These are phyloP conservation scores for Liparis tanakae DNA, from an alignment of 2,797 vertebrate species.

Conservation along the genomic window DNA sequence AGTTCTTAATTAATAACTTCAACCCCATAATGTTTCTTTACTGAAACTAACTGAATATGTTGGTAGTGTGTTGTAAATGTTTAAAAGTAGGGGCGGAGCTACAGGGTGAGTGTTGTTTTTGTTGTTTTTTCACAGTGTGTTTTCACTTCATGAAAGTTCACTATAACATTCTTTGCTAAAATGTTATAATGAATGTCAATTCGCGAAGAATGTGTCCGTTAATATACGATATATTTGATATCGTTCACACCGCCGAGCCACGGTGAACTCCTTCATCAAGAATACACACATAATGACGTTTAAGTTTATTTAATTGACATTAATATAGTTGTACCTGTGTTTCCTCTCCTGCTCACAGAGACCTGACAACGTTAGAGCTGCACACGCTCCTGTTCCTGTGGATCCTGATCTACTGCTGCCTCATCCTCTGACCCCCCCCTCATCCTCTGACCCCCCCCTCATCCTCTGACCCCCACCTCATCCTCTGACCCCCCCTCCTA, in stretches of 20 bases:
- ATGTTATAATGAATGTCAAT: not conserved
- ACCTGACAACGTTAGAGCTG: constrained; percentile 60
- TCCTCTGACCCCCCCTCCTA: constrained; percentile 55
- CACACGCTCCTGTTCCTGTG: constrained; percentile 66
- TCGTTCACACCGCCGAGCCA: no score
- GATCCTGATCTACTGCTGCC: constrained; percentile 75
- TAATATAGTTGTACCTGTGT: constrained; percentile 16
- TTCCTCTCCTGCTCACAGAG: constrained; percentile 44
- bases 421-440: constrained; percentile 57
- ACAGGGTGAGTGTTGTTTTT: not conserved
- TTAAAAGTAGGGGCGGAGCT: not conserved
- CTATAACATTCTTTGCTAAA: not conserved
- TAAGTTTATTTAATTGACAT: no score
- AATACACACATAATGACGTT: not conserved
- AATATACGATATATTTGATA: not conserved
- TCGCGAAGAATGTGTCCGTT: not conserved
- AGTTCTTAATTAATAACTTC: no score
- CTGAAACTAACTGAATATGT: no score
- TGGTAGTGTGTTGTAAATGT: no score
- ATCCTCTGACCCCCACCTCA: no score
- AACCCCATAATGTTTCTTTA: no score
- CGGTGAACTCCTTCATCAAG: not conserved
- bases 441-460: constrained; percentile 47
- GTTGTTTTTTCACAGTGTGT: not conserved
- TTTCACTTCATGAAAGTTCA: not conserved